Conservation (phyloP, 2,113 vertebrate species). For the Pterophyllum scalare region DNA sequence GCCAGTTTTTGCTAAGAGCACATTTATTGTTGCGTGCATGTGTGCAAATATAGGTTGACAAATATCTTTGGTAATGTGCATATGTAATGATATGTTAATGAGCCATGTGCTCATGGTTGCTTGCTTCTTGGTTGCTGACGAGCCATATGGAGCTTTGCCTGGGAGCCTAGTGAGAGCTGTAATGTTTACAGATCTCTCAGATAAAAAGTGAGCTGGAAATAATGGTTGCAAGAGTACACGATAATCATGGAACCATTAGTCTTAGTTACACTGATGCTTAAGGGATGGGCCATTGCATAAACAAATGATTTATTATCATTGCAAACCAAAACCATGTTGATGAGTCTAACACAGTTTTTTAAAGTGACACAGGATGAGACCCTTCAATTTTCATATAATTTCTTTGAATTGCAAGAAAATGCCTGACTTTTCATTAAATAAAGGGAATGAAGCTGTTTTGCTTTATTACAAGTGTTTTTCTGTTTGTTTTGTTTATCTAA, state of each 20-base stretch:
- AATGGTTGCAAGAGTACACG: background rate
- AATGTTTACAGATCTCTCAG: background rate
- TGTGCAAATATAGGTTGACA: background rate
- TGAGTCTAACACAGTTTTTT: background rate
- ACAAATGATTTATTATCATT: background rate
- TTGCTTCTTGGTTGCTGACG: background rate
- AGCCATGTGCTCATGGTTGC: background rate
- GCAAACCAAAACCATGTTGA: background rate
- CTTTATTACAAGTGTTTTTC: background rate
- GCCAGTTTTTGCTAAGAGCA: background rate
- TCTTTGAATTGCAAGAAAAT: background rate
- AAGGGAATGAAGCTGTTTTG: background rate
- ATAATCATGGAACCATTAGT: background rate
- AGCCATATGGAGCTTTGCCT: background rate
- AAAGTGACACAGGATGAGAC: background rate
- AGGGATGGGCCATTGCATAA: background rate
- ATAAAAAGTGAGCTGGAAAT: constrained; percentile 4
- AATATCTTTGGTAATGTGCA: background rate
- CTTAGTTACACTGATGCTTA: background rate
- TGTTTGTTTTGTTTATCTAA: background rate
- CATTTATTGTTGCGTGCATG: background rate
- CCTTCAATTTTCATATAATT: background rate
- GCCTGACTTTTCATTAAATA: too few species aligned
- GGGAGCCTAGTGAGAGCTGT: background rate
- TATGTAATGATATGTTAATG: constrained; percentile 2